A percentile compares a stretch with the other conserved stretches of the same genome.
These are phyloP conservation scores for Athripsodes cinereus DNA, from an alignment of 2,888 invertebrate genomes.

Conservation along the genomic window DNA sequence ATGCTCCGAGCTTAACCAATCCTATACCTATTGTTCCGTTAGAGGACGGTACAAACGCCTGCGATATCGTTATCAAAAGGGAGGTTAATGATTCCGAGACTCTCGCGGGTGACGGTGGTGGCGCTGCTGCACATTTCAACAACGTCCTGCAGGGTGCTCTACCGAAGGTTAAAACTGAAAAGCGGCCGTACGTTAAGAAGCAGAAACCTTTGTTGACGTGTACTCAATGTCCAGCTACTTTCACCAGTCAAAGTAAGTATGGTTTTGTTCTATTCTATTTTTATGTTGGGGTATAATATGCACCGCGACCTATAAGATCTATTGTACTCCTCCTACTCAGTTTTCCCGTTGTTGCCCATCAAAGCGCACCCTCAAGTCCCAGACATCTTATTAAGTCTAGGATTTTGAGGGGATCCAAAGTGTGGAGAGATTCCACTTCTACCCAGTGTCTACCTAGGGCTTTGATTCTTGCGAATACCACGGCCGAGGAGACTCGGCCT, in stretches of 20 bases:
- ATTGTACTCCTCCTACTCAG: no score
- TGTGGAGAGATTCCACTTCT: no score
- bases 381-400: no score
- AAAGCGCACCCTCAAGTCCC: no score
- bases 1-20: conserved; percentile 4
- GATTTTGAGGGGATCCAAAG: no score
- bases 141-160: conserved; percentile 14
- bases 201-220: conserved; percentile 22
- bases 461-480: no score
- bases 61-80: conserved; percentile 4
- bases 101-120: conserved; percentile 4
- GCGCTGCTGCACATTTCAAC: no score
- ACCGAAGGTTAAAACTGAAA: conserved; percentile 14
- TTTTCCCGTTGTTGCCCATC: no score
- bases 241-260: conserved; percentile 21
- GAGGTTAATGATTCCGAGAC: conserved; percentile 4
- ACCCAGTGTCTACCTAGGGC: no score
- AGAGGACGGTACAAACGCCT: background rate
- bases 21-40: conserved; percentile 6
- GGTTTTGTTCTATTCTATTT: background rate
- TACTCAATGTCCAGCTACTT: conserved; percentile 21
- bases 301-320: no score
- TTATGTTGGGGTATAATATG: no score
- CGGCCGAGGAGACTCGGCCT: no score
- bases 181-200: conserved; percentile 13